Base-by-base conservation (phyloP, 2,888 invertebrate genomes). In the Syrista parreyssii region DNA sequence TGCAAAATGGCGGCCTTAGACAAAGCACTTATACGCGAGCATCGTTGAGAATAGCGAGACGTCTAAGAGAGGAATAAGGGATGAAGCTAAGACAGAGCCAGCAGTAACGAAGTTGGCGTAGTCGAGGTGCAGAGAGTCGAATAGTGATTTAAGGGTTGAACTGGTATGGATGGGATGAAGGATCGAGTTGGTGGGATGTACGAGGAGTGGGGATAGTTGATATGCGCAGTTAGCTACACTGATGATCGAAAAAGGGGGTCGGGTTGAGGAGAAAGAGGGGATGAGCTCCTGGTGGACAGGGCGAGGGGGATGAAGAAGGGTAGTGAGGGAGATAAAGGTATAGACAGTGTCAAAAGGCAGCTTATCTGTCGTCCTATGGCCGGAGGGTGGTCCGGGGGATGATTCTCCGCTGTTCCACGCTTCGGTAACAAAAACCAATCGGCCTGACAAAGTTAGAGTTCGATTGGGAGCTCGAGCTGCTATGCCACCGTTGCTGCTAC, bases 361-460 rank as follows among this genome's bases (percentile, higher is more conserved):
- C 81, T 83, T 81, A 83, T 84, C 81, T 82, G 81, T 83, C 83
- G 83, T 81, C 79, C 79, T 78, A 9, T 9, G 80, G 76, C 75
- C 78, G 79, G 80, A 75, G 78, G 78, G 78, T 79, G 68, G 80
- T 3, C 12, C 23, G 55, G 23, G 15, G 15, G 6, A 55, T 55
- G 23, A 55, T 23, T 55, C 40, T 82, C 81, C 81, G 75, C 79
- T 79, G 83, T 15, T 32, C 81, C 82, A 79, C 79, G 81, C 77
- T 79, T 82, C 36, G 79, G 80, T 73, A 82, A 84, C 83, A 84
- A 86, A 86, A 85, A 86, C 82, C 86, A 86, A 86, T 86, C 86
- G 83, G 82, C 82, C 84, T 85, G 85, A 86, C 86, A 84, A 86
- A 85, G 86, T 86, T 86, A 84, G 83, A 82, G 82, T 87, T 86